Conservation (phyloP, 2,113 vertebrate species). For the Silurus meridionalis region DNA sequence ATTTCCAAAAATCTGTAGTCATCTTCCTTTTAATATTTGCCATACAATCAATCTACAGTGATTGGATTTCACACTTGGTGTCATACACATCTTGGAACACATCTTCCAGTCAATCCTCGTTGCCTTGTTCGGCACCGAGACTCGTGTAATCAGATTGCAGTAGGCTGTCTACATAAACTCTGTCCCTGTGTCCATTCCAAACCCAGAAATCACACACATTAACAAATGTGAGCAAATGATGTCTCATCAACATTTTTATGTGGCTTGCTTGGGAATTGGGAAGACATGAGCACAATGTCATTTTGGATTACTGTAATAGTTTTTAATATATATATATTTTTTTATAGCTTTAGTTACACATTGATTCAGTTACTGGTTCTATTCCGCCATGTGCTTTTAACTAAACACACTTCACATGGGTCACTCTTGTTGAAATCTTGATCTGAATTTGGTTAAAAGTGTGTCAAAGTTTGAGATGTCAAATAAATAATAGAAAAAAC, state of each 20-base stretch:
- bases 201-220: neutral
- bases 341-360: neutral
- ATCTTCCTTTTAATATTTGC: conserved; percentile 9
- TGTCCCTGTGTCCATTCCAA: neutral
- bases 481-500: conserved; percentile 16
- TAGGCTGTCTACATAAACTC: neutral
- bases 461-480: neutral
- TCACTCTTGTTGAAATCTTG: neutral
- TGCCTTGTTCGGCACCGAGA: neutral
- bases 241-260: neutral
- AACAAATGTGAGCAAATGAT: neutral
- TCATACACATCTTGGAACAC: neutral
- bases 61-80: neutral
- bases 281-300: neutral
- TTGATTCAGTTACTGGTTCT: neutral
- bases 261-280: neutral
- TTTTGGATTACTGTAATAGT: neutral
- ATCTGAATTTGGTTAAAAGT: neutral
- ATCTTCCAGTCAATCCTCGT: neutral
- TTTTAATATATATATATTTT: neutral
- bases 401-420: neutral
- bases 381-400: neutral
- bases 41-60: neutral
- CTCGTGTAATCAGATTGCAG: neutral
- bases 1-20: neutral